Evolutionary conservation across 2,797 vertebrate genomes (phyloP).

Genomic region (Syngnathus rostellatus): DNA sequence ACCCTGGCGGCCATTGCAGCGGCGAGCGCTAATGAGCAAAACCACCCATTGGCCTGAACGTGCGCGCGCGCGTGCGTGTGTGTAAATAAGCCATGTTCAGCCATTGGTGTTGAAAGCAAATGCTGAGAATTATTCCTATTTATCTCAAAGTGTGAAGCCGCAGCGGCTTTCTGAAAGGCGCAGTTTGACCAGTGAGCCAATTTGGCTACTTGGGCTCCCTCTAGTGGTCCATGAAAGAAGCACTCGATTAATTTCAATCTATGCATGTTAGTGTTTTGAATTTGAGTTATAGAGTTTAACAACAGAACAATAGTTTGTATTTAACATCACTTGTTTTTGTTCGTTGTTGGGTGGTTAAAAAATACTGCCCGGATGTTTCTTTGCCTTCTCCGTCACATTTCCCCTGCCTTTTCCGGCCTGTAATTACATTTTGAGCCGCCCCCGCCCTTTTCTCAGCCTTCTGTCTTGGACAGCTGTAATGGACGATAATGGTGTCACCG

Average conservation of each 20-base stretch:
- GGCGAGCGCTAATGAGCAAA: conserved; percentile 41
- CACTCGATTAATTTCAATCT: no score
- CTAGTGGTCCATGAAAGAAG: no score
- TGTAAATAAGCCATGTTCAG: conserved; percentile 21
- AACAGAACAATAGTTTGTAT: no score
- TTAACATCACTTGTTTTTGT: no score
- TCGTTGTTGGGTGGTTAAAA: no score
- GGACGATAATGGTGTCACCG: conserved; percentile 4
- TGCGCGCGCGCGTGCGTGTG: background rate
- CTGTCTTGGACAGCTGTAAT: conserved; percentile 34
- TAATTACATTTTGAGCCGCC: conserved; percentile 48
- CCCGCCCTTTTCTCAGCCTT: conserved; percentile 22
- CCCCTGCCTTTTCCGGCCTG: conserved; percentile 1
- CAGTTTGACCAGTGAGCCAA: background rate
- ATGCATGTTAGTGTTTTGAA: no score
- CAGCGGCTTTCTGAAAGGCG: background rate
- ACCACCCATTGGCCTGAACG: background rate
- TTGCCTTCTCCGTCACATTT: background rate
- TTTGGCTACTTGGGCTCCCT: no score
- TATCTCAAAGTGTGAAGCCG: background rate
- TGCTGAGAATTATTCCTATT: background rate
- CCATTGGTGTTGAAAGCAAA: conserved; percentile 9
- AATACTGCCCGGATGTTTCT: background rate
- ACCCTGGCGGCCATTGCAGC: conserved; percentile 33
- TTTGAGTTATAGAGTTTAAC: no score